A percentile compares a stretch with the other conserved stretches of the same genome.
Conservation (phyloP, 2,113 vertebrate species). For the Macquaria australasica region DNA sequence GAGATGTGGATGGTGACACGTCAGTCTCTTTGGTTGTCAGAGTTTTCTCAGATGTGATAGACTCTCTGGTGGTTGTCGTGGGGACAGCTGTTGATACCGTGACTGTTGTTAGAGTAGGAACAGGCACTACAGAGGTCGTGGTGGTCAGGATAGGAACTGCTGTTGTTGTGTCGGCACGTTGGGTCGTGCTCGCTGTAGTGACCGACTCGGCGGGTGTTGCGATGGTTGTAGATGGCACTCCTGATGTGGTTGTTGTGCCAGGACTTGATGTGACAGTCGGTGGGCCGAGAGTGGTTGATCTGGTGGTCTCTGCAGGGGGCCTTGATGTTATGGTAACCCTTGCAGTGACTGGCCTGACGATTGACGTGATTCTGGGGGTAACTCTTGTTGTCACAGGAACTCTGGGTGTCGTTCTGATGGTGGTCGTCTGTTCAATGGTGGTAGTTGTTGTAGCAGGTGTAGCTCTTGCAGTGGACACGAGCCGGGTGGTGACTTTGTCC, state of each 20-base stretch:
- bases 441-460: constrained; percentile 29
- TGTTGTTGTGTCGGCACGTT: constrained; percentile 15
- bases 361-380: constrained; percentile 44
- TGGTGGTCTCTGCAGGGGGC: constrained; percentile 50
- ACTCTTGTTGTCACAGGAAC: constrained; percentile 61
- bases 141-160: constrained; percentile 10
- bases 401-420: constrained; percentile 60
- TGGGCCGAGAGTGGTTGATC: constrained; percentile 40
- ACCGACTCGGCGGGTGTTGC: constrained; percentile 20
- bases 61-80: constrained; percentile 8
- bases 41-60: constrained; percentile 29
- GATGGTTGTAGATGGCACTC: constrained; percentile 23
- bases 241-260: constrained; percentile 28
- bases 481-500: constrained; percentile 69
- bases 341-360: constrained; percentile 60
- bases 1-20: constrained; percentile 19
- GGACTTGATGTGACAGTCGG: constrained; percentile 17
- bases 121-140: neutral
- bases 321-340: constrained; percentile 70
- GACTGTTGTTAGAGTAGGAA: constrained; percentile 27
- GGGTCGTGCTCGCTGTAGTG: constrained; percentile 40
- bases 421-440: constrained; percentile 36
- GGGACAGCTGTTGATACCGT: constrained; percentile 21
- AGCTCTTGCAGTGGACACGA: constrained; percentile 60
- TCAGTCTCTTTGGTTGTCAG: constrained; percentile 40